Evolutionary conservation across 2,113 vertebrate species (phyloP), one percentile per base, ranked within the genome.

Genomic region (Ammodytes marinus): DNA sequence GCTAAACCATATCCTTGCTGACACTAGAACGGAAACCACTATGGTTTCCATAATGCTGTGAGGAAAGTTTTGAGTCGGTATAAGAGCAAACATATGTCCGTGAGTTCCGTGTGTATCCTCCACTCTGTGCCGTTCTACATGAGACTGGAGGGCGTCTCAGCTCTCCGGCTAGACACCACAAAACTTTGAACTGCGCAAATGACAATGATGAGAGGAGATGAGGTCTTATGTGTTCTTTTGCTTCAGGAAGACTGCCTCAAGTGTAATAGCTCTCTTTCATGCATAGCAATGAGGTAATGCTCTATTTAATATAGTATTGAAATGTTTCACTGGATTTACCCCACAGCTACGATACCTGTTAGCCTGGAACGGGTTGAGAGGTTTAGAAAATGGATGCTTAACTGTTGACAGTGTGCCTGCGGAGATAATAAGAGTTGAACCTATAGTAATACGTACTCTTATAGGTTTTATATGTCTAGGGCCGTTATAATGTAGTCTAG

Each of bases 11-110:
- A 80, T 86, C 78, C 86, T 82, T 42, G 50, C 75, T 70, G 69
- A 88, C 82, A 90, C 78, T 54, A 76, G 53, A 8, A 59, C 8
- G 39, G 86, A 91, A 90, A 92, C 87, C 91, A 73, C 86, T 91
- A 90, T 91, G 76, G 85, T 58, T 91, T 87, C 89, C 92, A 91
- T 91, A 88, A 88, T 92, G 92, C 67, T 87, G 53, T 70, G 63
- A 17, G 73, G 73, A 67, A 77, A 72, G 75, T 60, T 71, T 75
- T 35, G 43, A 47, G 70, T 69, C 60, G 8, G 19, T 47, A 14
- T 92, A 88, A 92, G 77, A 85, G 84, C 86, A 86, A 91, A 87
- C 91, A 91, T 61, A 83, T 91, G 91, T 84, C 79, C 35, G 60
- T 0, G 15, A 85, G 77, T 39, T 80, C 49, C 42, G 4, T 72